Conservation (phyloP, 2,888 invertebrate species). For the Leuctra nigra region DNA sequence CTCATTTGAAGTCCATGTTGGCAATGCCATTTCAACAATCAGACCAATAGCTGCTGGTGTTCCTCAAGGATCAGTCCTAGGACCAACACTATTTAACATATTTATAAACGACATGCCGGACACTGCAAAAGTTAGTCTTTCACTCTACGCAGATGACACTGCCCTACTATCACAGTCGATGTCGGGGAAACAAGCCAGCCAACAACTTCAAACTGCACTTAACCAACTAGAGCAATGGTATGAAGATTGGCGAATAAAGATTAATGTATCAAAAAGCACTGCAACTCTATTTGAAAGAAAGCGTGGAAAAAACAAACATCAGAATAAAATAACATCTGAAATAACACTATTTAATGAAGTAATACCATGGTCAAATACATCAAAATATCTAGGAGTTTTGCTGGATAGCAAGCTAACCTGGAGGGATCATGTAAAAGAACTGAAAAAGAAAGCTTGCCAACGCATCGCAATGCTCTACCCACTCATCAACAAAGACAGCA, state of each 20-base stretch:
- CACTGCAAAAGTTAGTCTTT: neutral
- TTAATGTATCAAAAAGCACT: neutral
- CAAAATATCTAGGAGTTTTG: too few relatives aligned
- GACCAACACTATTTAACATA: slow-evolving; percentile 1
- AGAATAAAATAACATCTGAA: too few relatives aligned
- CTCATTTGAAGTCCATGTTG: neutral
- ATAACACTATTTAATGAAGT: too few relatives aligned
- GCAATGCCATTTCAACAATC: neutral
- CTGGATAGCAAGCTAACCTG: neutral
- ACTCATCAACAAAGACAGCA: neutral
- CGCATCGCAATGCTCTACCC: neutral
- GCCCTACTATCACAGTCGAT: neutral
- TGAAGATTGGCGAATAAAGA: slow-evolving; percentile 1
- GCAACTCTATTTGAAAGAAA: neutral
- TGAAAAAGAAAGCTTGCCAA: too few relatives aligned
- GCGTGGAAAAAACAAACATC: too few relatives aligned
- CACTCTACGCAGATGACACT: slow-evolving; percentile 9
- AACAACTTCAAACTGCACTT: neutral
- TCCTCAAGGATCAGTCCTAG: slow-evolving; percentile 8
- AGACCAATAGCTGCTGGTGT: slow-evolving; percentile 5
- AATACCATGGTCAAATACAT: too few relatives aligned
- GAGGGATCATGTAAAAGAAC: too few relatives aligned
- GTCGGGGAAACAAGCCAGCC: neutral
- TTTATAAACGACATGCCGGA: slow-evolving; percentile 15
- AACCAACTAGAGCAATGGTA: neutral